Percentiles rank a stretch among this genome's conserved stretches.
Conservation (phyloP, 37 sponge, comb jelly and placozoan species). For the Agelas oroides region DNA sequence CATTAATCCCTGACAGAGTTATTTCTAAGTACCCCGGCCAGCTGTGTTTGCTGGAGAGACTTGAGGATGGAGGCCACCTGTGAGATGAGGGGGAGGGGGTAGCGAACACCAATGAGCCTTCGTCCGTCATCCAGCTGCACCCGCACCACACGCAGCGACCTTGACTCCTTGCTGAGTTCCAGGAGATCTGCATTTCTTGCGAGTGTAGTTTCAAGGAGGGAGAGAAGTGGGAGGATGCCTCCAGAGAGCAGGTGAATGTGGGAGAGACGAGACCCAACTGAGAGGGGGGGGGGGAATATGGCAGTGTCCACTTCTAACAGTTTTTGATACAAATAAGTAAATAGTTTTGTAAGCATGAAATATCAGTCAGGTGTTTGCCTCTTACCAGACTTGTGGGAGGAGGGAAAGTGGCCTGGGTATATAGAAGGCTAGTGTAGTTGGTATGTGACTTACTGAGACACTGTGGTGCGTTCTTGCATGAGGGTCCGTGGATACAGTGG, state of each 20-base stretch:
- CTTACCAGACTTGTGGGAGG: no score
- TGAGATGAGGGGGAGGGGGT: constrained; percentile 47
- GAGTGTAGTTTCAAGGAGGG: constrained; percentile 53
- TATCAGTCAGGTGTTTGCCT: no score
- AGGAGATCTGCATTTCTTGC: constrained; percentile 7
- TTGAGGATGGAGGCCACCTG: constrained; percentile 9
- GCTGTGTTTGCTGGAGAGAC: background rate
- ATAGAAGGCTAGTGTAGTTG: no score
- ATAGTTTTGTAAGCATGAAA: no score
- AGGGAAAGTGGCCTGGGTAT: no score
- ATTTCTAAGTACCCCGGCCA: no score
- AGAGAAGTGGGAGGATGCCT: constrained; percentile 62
- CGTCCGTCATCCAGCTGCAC: constrained; percentile 55
- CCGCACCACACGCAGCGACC: constrained; percentile 59
- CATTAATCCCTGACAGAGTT: no score
- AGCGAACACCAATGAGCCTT: constrained; percentile 66
- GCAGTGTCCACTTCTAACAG: no score
- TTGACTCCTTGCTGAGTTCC: constrained; percentile 53
- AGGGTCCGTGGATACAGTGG: constrained; percentile 61
- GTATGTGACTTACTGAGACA: constrained; percentile 41
- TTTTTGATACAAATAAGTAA: no score
- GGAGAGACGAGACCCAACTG: constrained; percentile 54
- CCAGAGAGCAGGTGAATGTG: constrained; percentile 68
- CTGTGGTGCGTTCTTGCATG: constrained; percentile 34
- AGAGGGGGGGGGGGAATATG: no score